Percentiles rank a stretch among this genome's conserved stretches.
These are phyloP conservation scores for Cotesia chilonis DNA, from an alignment of 1,140 invertebrate genomes.

Conservation along the genomic window DNA sequence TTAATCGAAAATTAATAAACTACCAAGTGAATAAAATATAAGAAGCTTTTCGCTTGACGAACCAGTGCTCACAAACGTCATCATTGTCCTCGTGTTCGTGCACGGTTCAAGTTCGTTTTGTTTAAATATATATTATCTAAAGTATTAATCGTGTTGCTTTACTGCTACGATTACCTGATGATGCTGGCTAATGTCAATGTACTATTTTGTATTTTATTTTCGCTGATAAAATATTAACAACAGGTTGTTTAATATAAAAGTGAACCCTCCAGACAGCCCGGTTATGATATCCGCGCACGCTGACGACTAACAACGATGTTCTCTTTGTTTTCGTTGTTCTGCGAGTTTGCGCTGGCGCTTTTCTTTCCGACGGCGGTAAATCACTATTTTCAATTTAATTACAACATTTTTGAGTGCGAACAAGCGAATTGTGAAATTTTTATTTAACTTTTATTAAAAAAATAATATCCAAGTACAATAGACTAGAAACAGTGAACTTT, in stretches of 20 bases:
- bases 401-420: neutral
- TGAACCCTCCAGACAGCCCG: slow-evolving; percentile 16
- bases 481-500: too few species aligned
- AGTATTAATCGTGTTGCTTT: neutral
- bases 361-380: slow-evolving; percentile 26
- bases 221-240: neutral
- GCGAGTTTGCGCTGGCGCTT: slow-evolving; percentile 30
- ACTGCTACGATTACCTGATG: neutral
- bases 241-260: neutral
- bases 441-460: too few species aligned
- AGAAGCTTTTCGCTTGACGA: neutral
- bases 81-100: slow-evolving; percentile 20
- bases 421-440: neutral
- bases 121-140: neutral
- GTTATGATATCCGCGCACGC: slow-evolving; percentile 27
- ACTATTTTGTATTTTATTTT: neutral
- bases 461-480: too few species aligned
- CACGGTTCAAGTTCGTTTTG: slow-evolving; percentile 15
- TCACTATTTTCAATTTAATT: too few species aligned
- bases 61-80: slow-evolving; percentile 23
- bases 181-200: neutral
- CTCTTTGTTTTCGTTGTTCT: slow-evolving; percentile 10
- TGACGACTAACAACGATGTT: slow-evolving; percentile 29
- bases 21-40: neutral
- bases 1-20: neutral